Conservation (phyloP, 2,797 vertebrate species). For the Catamblyrhynchus diadema region DNA sequence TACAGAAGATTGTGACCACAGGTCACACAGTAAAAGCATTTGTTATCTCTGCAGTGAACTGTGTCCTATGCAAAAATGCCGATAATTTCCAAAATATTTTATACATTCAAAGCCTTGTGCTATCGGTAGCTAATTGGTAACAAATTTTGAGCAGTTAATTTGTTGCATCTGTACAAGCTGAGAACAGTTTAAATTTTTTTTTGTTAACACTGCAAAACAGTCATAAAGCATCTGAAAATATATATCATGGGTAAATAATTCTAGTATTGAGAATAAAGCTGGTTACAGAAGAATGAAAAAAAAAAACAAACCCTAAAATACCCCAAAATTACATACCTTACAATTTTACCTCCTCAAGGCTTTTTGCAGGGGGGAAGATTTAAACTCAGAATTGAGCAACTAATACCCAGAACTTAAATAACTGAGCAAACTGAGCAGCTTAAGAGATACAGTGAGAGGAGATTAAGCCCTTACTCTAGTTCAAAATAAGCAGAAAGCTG, state of each 20-base stretch:
- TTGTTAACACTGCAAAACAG: neutral
- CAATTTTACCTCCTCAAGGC: neutral
- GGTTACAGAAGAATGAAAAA: neutral
- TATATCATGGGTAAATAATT: neutral
- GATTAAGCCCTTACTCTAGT: neutral
- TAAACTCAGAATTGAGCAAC: neutral
- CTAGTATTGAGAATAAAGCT: neutral
- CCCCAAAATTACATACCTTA: neutral
- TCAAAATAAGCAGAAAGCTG: neutral
- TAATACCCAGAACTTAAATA: neutral
- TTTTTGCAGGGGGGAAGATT: accelerated
- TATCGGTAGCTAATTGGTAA: neutral
- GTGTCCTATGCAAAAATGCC: neutral
- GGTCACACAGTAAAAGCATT: neutral
- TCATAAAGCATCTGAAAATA: neutral
- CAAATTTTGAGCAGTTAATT: neutral
- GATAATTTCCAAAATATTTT: neutral
- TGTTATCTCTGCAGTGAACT: neutral
- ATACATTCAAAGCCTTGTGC: neutral
- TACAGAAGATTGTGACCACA: neutral
- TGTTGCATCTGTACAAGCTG: neutral
- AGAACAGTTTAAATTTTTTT: neutral
- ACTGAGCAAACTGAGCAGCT: neutral
- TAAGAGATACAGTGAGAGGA: neutral
- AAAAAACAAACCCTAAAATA: neutral